Percentiles rank a stretch among this genome's conserved stretches.
Conservation (phyloP, 2,797 vertebrate genomes). For the Passerculus sandwichensis region DNA sequence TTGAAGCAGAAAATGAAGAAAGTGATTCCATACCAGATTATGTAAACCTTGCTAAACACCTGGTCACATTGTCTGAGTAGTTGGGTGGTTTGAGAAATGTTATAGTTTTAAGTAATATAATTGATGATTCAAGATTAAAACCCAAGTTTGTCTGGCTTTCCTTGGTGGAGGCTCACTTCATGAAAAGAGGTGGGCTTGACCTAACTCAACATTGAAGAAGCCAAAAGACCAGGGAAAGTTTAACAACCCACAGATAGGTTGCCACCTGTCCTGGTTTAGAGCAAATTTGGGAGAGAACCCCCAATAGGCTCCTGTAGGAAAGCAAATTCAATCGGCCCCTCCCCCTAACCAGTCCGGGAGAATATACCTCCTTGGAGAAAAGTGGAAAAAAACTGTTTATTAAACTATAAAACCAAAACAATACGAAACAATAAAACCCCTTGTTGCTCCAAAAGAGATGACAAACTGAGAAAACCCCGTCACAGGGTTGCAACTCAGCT, state of each 20-base stretch:
- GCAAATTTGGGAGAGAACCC: too few relatives aligned
- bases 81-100: background rate
- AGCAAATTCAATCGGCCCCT: too few relatives aligned
- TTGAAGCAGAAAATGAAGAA: background rate
- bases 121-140: background rate
- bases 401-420: too few relatives aligned
- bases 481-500: too few relatives aligned
- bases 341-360: too few relatives aligned
- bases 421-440: too few relatives aligned
- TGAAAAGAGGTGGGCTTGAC: background rate
- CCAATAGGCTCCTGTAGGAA: too few relatives aligned
- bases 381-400: too few relatives aligned
- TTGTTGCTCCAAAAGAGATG: too few relatives aligned
- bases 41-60: background rate
- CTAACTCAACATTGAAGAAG: background rate
- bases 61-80: background rate
- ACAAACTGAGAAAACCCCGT: too few relatives aligned
- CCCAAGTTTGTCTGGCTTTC: background rate
- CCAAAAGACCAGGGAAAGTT: background rate
- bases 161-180: background rate
- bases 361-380: too few relatives aligned
- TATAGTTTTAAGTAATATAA: background rate
- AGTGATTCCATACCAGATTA: background rate
- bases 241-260: background rate
- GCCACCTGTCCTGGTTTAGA: too few relatives aligned